phyloP scores from a whole-genome alignment of 2,888 invertebrate species.

The Platypus cylindrus region DNA sequence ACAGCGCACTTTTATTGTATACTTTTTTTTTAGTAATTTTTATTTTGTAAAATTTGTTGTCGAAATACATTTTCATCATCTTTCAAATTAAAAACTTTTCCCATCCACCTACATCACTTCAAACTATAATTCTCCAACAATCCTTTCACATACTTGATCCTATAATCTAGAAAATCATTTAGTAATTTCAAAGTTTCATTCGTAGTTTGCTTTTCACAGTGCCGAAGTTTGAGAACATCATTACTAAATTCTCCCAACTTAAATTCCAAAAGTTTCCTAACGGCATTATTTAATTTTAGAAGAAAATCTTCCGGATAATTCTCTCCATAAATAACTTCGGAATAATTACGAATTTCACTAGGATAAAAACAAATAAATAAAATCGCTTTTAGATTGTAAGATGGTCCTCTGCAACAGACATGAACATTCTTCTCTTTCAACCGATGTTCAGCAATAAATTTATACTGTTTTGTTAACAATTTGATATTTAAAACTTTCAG shows the following conservation, averaged over 20 bases:
- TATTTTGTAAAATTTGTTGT: constrained; percentile 12
- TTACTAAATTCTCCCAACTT: constrained; percentile 10
- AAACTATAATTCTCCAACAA: constrained; percentile 5
- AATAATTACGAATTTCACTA: constrained; percentile 16
- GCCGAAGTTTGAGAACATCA: constrained; percentile 5
- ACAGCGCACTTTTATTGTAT: constrained; percentile 7
- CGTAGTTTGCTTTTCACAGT: constrained; percentile 2
- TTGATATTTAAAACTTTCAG: constrained; percentile 14
- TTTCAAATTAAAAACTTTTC: too few species aligned
- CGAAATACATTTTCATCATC: too few species aligned
- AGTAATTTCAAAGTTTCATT: constrained; percentile 1
- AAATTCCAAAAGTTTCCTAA: constrained; percentile 10
- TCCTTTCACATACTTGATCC: constrained; percentile 7
- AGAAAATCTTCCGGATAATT: constrained; percentile 19
- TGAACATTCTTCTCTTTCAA: constrained; percentile 47
- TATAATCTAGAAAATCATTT: constrained; percentile 11
- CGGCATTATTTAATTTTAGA: not conserved
- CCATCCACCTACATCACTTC: too few species aligned
- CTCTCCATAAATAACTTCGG: constrained; percentile 19
- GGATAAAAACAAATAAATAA: constrained; percentile 23
- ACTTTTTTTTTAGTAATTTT: constrained; percentile 5
- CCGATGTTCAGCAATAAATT: constrained; percentile 50
- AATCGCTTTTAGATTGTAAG: constrained; percentile 47
- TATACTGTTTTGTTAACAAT: constrained; percentile 34
- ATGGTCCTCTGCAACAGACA: constrained; percentile 48